Evolutionary conservation across 2,888 invertebrate genomes (phyloP).

Genomic region (Tillus elongatus): DNA sequence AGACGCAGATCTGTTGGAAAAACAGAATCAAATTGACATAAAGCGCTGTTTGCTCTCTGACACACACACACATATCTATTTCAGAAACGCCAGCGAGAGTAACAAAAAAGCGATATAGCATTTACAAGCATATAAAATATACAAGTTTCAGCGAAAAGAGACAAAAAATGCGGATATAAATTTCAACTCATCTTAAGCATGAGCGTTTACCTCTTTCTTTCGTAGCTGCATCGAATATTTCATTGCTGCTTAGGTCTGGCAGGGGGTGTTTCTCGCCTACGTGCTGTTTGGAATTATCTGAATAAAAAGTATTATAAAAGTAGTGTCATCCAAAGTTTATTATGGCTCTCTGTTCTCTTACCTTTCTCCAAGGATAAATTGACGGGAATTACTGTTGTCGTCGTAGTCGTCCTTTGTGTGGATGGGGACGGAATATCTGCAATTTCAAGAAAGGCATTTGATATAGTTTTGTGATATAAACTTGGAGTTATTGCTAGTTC

Average conservation of each 20-base stretch:
- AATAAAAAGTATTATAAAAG: too few relatives aligned
- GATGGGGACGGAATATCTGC: constrained; percentile 34
- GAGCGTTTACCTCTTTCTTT: constrained; percentile 31
- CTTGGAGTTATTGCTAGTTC: too few relatives aligned
- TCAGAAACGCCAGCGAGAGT: too few relatives aligned
- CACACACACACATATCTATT: too few relatives aligned
- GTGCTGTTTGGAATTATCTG: too few relatives aligned
- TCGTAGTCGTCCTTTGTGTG: constrained; percentile 29
- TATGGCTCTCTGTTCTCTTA: constrained; percentile 19
- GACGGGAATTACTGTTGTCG: constrained; percentile 23
- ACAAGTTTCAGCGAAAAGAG: neutral
- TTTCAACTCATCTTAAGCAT: neutral
- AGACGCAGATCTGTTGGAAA: constrained; percentile 33
- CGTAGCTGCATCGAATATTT: constrained; percentile 33
- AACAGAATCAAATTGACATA: constrained; percentile 22
- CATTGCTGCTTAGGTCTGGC: constrained; percentile 30
- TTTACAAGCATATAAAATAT: too few relatives aligned
- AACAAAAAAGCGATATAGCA: too few relatives aligned
- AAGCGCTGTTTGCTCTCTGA: too few relatives aligned
- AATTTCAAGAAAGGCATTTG: too few relatives aligned
- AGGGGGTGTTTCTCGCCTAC: constrained; percentile 29
- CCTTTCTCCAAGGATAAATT: constrained; percentile 27
- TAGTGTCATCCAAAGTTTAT: too few relatives aligned
- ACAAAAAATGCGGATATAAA: constrained; percentile 1
- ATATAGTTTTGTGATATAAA: too few relatives aligned